A percentile compares a stretch with the other conserved stretches of the same genome.
These are phyloP conservation scores for Chloroceryle amazona DNA, from an alignment of 2,797 vertebrate species.

Conservation along the genomic window DNA sequence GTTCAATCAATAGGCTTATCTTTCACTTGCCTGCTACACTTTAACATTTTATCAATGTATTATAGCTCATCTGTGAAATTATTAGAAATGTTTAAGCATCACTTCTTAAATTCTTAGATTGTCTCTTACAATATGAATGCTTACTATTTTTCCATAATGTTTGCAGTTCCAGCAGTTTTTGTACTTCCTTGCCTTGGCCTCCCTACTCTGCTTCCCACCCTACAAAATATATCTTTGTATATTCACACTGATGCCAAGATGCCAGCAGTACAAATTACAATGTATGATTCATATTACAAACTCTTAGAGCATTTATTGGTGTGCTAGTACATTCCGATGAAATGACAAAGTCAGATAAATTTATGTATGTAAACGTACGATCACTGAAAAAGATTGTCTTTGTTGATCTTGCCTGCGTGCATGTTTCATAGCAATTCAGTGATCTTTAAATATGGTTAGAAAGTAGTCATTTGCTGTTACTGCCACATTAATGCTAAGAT, in stretches of 20 bases:
- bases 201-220: background rate
- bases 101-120: background rate
- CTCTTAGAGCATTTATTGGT: background rate
- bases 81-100: background rate
- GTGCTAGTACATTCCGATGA: background rate
- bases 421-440: background rate
- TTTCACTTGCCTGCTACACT: background rate
- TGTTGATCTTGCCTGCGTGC: background rate
- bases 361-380: background rate
- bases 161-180: background rate
- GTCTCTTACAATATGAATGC: background rate
- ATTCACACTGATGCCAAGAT: constrained; percentile 11
- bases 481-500: background rate
- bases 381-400: background rate
- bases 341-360: background rate
- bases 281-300: constrained; percentile 37
- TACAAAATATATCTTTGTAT: background rate
- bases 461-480: background rate
- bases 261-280: constrained; percentile 14
- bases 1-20: background rate
- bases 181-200: background rate
- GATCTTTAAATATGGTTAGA: background rate
- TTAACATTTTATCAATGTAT: background rate
- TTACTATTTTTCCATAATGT: background rate
- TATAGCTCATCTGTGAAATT: background rate